Conservation (phyloP, 2,113 vertebrate genomes). For the Paradisaea rubra region DNA sequence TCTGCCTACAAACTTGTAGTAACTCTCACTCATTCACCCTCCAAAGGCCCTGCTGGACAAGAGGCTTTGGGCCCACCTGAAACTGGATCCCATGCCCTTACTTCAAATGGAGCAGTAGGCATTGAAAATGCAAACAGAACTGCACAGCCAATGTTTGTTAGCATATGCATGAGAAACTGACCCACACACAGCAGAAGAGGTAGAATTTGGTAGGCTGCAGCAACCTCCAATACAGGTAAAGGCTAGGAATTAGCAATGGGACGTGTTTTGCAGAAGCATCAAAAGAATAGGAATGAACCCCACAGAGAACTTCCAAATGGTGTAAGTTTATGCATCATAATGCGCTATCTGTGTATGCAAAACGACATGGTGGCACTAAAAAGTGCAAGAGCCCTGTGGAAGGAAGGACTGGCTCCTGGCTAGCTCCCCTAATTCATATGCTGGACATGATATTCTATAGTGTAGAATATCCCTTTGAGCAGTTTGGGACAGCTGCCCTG, state of each 20-base stretch:
- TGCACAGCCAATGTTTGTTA: not conserved
- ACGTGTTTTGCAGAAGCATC: not conserved
- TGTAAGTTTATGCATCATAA: not conserved
- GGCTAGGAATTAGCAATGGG: not conserved
- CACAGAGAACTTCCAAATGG: not conserved
- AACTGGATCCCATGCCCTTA: not conserved
- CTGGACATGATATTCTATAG: rapidly evolving
- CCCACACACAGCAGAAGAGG: not conserved
- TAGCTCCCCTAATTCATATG: not conserved
- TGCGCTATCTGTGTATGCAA: not conserved
- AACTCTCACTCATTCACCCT: not conserved
- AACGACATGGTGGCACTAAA: not conserved
- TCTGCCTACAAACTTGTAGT: not conserved
- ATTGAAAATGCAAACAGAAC: not conserved
- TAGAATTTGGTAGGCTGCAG: not conserved
- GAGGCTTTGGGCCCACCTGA: not conserved
- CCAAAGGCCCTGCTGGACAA: too few relatives aligned
- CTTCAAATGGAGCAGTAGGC: not conserved
- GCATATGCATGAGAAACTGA: rapidly evolving
- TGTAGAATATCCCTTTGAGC: too few relatives aligned
- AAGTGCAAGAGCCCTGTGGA: not conserved
- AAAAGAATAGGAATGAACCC: not conserved
- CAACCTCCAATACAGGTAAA: not conserved
- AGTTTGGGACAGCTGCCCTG: not conserved
- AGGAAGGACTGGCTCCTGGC: not conserved